phyloP scores from a whole-genome alignment of 2,113 vertebrate genomes.

The Halcyon senegalensis region DNA sequence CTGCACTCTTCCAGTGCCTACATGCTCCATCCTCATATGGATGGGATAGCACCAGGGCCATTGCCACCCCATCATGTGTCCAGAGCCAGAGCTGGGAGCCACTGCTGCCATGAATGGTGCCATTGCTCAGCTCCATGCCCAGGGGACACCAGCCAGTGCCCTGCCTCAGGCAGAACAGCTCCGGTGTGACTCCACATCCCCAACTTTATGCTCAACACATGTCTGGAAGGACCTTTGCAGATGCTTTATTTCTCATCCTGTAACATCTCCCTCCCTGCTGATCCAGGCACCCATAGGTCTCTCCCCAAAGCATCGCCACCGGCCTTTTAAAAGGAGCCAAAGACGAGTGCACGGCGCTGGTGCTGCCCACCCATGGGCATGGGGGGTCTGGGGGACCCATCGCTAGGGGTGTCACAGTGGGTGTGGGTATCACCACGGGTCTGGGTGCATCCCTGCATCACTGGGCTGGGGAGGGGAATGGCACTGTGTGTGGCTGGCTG shows the following conservation, averaged over 20 bases:
- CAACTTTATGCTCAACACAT: accelerated
- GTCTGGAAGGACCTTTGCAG: neutral
- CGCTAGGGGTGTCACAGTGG: accelerated
- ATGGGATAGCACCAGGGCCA: accelerated
- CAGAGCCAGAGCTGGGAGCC: accelerated
- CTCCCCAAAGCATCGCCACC: neutral
- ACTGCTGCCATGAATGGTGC: neutral
- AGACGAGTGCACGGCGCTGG: accelerated
- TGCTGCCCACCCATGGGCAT: accelerated
- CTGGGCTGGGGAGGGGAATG: neutral
- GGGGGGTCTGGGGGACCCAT: accelerated
- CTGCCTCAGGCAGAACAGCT: neutral
- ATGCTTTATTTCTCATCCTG: neutral
- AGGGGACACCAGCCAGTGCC: accelerated
- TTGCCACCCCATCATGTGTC: accelerated
- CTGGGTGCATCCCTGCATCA: neutral
- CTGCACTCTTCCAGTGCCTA: neutral
- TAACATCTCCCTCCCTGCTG: neutral
- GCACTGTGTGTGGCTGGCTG: neutral
- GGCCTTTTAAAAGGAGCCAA: neutral
- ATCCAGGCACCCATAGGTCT: accelerated
- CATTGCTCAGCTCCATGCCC: accelerated
- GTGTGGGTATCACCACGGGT: neutral
- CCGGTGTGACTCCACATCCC: accelerated
- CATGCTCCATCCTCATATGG: accelerated